phyloP scores from a whole-genome alignment of 2,888 invertebrate species.

The Caenorhabditis sp. region DNA sequence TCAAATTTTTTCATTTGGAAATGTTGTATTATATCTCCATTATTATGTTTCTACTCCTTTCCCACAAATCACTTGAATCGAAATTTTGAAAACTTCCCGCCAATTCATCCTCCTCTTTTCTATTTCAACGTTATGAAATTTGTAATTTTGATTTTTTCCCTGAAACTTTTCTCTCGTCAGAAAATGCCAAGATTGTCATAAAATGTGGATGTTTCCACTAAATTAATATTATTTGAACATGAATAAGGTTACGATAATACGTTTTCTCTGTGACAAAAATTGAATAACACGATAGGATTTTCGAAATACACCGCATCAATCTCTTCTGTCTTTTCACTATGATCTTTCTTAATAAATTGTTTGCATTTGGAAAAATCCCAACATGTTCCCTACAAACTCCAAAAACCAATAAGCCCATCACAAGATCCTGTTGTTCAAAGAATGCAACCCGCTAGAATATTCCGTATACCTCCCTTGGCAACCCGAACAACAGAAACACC shows the following conservation, averaged over 20 bases:
- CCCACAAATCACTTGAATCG: slow-evolving; percentile 20
- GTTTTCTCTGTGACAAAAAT: slow-evolving; percentile 11
- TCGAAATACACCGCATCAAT: slow-evolving; percentile 5
- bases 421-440: slow-evolving; percentile 24
- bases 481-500: slow-evolving; percentile 23
- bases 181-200: slow-evolving; percentile 21
- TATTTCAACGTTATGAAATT: no score
- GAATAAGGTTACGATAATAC: slow-evolving; percentile 43
- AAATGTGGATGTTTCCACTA: slow-evolving; percentile 31
- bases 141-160: slow-evolving; percentile 15
- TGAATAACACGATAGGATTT: slow-evolving; percentile 9
- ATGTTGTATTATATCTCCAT: slow-evolving; percentile 21
- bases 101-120: no score
- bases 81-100: background rate
- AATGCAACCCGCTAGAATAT: slow-evolving; percentile 42
- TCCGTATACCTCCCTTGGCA: slow-evolving; percentile 16
- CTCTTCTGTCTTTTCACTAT: slow-evolving; percentile 11
- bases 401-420: slow-evolving; percentile 40
- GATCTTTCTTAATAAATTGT: slow-evolving; percentile 6
- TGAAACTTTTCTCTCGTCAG: slow-evolving; percentile 13
- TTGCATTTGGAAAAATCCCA: background rate
- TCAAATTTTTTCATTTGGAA: slow-evolving; percentile 2
- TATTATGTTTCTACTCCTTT: background rate
- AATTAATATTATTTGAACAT: slow-evolving; percentile 58
- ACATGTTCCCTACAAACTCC: background rate